phyloP scores from a whole-genome alignment of 2,113 vertebrate genomes.

The Polypterus bichir region DNA sequence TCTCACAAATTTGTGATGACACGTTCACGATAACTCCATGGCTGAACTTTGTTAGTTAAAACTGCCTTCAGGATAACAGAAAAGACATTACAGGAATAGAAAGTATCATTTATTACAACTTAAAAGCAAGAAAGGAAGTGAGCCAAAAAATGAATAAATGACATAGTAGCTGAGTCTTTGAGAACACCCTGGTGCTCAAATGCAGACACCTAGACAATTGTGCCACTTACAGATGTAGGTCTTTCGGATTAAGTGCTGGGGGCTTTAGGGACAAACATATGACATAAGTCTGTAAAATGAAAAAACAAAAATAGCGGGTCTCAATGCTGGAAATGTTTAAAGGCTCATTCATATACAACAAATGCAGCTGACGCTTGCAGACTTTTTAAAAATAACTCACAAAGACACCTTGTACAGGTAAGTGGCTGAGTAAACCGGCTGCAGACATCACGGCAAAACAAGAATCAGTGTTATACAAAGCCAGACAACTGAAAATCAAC shows the following conservation, averaged over 20 bases:
- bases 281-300: slow-evolving; percentile 18
- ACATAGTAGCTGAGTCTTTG: slow-evolving; percentile 31
- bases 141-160: slow-evolving; percentile 28
- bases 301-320: neutral
- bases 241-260: slow-evolving; percentile 21
- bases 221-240: slow-evolving; percentile 21
- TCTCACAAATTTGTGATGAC: slow-evolving; percentile 29
- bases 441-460: too few relatives aligned
- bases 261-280: slow-evolving; percentile 8
- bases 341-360: neutral
- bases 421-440: too few relatives aligned
- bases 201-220: slow-evolving; percentile 37
- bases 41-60: slow-evolving; percentile 37
- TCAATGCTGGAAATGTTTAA: neutral
- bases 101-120: slow-evolving; percentile 26
- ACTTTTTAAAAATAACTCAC: too few relatives aligned
- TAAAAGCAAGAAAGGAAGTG: slow-evolving; percentile 33
- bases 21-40: slow-evolving; percentile 41
- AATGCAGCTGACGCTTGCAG: too few relatives aligned
- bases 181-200: slow-evolving; percentile 32
- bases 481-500: too few relatives aligned
- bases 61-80: slow-evolving; percentile 32
- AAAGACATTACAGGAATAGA: slow-evolving; percentile 26
- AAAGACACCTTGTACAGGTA: too few relatives aligned
- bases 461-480: too few relatives aligned